Percentiles rank a stretch among this genome's conserved stretches.
These are phyloP conservation scores for Conus betulinus DNA, from an alignment of 1,140 invertebrate species.

Conservation along the genomic window DNA sequence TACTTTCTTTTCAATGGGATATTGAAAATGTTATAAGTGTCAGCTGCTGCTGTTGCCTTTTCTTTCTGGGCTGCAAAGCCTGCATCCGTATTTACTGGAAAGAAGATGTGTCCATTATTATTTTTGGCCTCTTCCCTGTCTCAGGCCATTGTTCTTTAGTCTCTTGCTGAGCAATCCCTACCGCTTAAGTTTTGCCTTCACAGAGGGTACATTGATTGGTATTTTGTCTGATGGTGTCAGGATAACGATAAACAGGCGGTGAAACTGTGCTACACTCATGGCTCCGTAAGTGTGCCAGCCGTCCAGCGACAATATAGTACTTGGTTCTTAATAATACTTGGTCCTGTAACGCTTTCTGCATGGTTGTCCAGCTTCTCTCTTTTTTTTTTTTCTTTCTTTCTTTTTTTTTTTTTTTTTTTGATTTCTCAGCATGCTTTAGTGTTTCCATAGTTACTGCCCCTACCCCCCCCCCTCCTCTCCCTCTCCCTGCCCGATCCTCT, in stretches of 20 bases:
- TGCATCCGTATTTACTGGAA: no score
- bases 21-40: no score
- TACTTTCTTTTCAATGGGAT: no score
- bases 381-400: background rate
- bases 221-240: background rate
- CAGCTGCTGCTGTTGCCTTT: no score
- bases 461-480: background rate
- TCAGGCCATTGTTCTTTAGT: no score
- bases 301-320: background rate
- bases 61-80: no score
- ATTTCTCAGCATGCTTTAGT: background rate
- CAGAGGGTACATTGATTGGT: background rate
- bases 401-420: background rate
- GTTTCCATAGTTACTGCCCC: background rate
- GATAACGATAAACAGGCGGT: background rate
- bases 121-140: no score
- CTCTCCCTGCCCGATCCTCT: no score
- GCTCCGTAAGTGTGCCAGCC: constrained; percentile 11
- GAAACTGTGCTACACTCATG: constrained; percentile 18
- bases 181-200: no score
- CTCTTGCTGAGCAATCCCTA: no score
- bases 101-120: no score
- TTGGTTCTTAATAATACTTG: background rate
- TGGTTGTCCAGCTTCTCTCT: background rate
- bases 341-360: background rate